phyloP scores from a whole-genome alignment of 2,113 vertebrate species.

The rat (Rattus norvegicus) region GRCr8 NC_086022.1:16816501-16817000 shows the following conservation, averaged over 20 bases:
- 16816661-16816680: background rate
- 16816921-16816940: background rate
- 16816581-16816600: background rate
- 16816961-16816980: background rate
- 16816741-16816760: background rate
- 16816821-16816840: background rate
- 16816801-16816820: background rate
- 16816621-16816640: background rate
- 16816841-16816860: background rate
- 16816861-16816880: background rate
- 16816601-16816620: background rate
- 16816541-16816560: background rate
- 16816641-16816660: background rate
- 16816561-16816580: background rate
- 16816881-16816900: background rate
- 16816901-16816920: background rate
- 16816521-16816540: background rate
- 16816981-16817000: rapidly evolving
- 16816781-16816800: background rate
- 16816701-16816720: background rate
- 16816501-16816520: background rate
- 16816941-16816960: background rate
- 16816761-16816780: background rate
- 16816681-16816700: background rate
- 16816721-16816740: background rate